A percentile compares a stretch with the other conserved stretches of the same genome.
phyloP scores from a whole-genome alignment of 2,113 vertebrate genomes.

The Amphilophus citrinellus region DNA sequence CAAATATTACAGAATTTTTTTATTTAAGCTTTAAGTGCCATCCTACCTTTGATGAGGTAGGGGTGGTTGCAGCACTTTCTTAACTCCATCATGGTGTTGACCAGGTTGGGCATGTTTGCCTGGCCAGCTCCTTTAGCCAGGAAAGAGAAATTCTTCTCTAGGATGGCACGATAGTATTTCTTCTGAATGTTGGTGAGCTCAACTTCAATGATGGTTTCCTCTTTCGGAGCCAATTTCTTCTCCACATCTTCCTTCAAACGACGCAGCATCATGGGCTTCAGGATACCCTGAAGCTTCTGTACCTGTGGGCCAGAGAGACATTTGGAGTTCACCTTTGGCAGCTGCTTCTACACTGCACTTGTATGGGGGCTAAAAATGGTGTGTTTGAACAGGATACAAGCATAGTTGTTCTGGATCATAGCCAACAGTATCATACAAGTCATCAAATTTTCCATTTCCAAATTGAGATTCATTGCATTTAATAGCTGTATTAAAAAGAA shows the following conservation, averaged over 20 bases:
- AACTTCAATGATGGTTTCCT: conserved; percentile 99
- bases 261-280: conserved; percentile 99
- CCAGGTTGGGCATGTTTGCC: conserved; percentile 96
- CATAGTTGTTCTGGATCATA: neutral
- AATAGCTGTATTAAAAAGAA: neutral
- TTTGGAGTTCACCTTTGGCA: neutral
- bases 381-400: neutral
- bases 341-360: neutral
- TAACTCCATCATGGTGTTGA: conserved; percentile 99
- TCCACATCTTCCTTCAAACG: conserved; percentile 98
- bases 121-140: conserved; percentile 96
- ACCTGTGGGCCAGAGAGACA: conserved; percentile 81
- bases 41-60: conserved; percentile 98
- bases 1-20: neutral
- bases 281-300: conserved; percentile 95
- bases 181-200: conserved; percentile 99
- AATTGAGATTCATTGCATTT: neutral
- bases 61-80: conserved; percentile 99
- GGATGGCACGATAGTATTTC: conserved; percentile 97
- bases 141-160: conserved; percentile 99
- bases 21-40: neutral
- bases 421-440: neutral
- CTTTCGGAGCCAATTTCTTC: conserved; percentile 97
- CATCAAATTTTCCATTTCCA: neutral
- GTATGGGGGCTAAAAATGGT: neutral